Base-by-base conservation (phyloP, 2,888 invertebrate genomes). In the Melanotus villosus region DNA sequence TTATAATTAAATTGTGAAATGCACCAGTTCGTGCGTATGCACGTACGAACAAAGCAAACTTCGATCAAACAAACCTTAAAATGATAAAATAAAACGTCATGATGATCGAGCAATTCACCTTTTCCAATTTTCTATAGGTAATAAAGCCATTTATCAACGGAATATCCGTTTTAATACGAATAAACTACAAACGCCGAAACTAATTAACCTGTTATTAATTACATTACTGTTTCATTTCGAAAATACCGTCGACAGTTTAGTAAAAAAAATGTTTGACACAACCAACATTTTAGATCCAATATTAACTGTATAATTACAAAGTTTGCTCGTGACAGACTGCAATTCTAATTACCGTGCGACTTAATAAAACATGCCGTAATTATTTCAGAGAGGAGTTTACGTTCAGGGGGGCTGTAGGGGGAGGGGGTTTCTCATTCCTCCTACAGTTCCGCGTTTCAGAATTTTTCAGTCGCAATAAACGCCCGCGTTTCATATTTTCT, bases 311-410 rank as follows among this genome's bases (percentile, higher is more conserved):
- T 68, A 68, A 68, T 68, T 68, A 59, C 64, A 59, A 67, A 59
- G 70, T 70, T 70, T 73, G 74, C 54, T 73, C 67, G 56, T 72
- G 75, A 72, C 72, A 72, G 72, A 68, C 72, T 71, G 75, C 73
- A 73, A 73, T 73, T 75, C 75, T 75, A 76, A 76, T 76, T 73
- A 76, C 71, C 70, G 69, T 72, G 73, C 71, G 71, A 70, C 65
- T 75, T 70, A 68, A 71, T 71, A 73, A 64, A 65, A 65, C 65
- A 56, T 38, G 41, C 34, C 10, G 65, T 64, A 64, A 64, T 64
- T 64, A 64, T 54, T 64, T 64, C 38, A 52, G 52, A 62, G 50
- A 21, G 50, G 21, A 36, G 14, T 12, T 36, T 50, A 3, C 60
- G 62, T 64, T 41, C 26, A n/a, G n/a, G n/a, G n/a, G n/a, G n/a